Evolutionary conservation across 2,797 vertebrate genomes (phyloP).

Genomic region (Girardinus metallicus): DNA sequence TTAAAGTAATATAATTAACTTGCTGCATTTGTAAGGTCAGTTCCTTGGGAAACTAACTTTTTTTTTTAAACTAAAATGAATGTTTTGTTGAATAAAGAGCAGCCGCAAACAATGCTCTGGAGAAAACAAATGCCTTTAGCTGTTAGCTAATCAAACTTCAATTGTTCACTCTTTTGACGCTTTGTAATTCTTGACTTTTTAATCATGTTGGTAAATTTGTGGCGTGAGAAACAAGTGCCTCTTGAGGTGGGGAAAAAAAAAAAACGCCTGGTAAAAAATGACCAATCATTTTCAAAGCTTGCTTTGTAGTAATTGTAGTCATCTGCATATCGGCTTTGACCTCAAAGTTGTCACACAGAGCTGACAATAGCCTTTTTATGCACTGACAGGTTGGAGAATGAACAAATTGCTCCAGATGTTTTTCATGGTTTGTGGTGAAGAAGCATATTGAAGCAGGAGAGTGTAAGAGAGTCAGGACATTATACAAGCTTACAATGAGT

Average conservation of each 20-base stretch:
- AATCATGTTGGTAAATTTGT: neutral
- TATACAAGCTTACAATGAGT: neutral
- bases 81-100: neutral
- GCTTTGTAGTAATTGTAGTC: neutral
- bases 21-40: too few relatives aligned
- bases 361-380: conserved; percentile 1
- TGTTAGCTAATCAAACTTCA: neutral
- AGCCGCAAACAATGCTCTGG: neutral
- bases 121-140: neutral
- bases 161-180: neutral
- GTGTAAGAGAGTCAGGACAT: neutral
- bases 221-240: neutral
- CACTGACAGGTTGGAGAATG: neutral
- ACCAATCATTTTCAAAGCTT: conserved; percentile 5
- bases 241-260: neutral
- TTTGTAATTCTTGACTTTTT: neutral
- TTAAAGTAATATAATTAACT: too few relatives aligned
- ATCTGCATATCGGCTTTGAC: neutral
- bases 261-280: neutral
- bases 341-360: neutral
- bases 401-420: neutral
- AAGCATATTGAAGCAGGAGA: neutral
- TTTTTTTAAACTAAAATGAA: neutral
- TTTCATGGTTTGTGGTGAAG: neutral
- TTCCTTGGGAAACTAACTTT: too few relatives aligned